A percentile compares a stretch with the other conserved stretches of the same genome.
These are phyloP conservation scores for Oceanodroma leucorhoa DNA, from an alignment of 2,797 vertebrate species.

Conservation along the genomic window DNA sequence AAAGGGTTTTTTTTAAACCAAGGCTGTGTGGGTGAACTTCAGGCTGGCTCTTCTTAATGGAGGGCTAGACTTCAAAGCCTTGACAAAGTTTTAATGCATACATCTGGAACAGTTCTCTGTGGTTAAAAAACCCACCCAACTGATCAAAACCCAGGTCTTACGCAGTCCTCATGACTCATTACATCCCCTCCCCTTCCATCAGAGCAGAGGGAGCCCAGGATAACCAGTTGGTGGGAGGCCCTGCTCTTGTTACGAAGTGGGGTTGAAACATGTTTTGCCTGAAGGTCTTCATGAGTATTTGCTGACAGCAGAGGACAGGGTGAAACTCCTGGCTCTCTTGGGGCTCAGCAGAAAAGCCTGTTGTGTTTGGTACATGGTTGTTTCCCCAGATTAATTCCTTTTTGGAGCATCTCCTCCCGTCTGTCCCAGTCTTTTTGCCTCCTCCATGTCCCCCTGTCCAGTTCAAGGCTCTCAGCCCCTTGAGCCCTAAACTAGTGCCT, in stretches of 20 bases:
- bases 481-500: neutral
- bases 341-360: neutral
- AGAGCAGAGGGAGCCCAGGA: rapidly evolving
- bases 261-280: neutral
- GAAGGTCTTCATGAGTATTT: neutral
- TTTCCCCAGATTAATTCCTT: neutral
- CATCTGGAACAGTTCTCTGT: neutral
- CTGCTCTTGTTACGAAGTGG: neutral
- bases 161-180: neutral
- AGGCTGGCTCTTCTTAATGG: neutral
- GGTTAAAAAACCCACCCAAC: neutral
- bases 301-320: neutral
- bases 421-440: neutral
- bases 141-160: neutral
- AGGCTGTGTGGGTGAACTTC: neutral
- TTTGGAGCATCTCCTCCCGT: neutral
- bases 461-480: neutral
- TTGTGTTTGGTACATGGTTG: rapidly evolving
- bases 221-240: neutral
- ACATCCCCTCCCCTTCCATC: rapidly evolving
- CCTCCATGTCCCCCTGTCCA: neutral
- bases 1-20: neutral
- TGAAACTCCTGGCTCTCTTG: neutral
- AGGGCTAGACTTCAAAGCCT: neutral
- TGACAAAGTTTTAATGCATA: neutral